Evolutionary conservation across 1,140 invertebrate species (phyloP), one percentile per base, ranked within the genome.

Genomic region (Sitobion miscanthi): DNA sequence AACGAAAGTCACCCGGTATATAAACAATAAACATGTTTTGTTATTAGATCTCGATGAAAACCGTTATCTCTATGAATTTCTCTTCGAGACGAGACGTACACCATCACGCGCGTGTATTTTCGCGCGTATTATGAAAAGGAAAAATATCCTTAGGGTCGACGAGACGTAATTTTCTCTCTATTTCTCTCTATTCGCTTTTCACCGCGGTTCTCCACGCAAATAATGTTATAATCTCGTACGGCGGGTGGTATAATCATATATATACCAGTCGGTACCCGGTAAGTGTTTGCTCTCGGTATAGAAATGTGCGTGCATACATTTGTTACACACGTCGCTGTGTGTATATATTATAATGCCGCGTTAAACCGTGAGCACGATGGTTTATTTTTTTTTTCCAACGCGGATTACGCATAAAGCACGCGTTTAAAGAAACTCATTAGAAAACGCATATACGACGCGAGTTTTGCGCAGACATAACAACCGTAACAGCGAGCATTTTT

Each of bases 361-460:
- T 85, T 85, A 85, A 85, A 85, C 38, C 83, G 83, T 85, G 83
- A 14, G 23, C 38, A 45, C 83, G 83, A 30, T 85, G 62, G 62
- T 77, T 77, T 77, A 77, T 69, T 69, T 45, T 42, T 85, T 42
- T 85, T 42, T 85, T 85, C 23, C n/a, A 35, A 85, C 23, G 83
- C 38, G 83, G 83, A 85, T 85, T 85, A 85, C 42, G 38, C 42
- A 42, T 85, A 42, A 14, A 85, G 62, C 30, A 42, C 38, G 38
- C 83, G 83, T 42, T 23, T 85, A 85, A 85, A 85, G 83, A 85
- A 85, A 85, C 42, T 85, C 83, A 85, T 85, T 85, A 85, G 83
- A 85, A 85, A 85, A 85, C 23, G 3, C 9, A 52, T 52, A 83
- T 85, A 85, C 38, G 9, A 42, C 9, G 62, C 30, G 62, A 77